phyloP scores from a whole-genome alignment of 2,888 invertebrate species.

The Agonopterix subpropinquella region DNA sequence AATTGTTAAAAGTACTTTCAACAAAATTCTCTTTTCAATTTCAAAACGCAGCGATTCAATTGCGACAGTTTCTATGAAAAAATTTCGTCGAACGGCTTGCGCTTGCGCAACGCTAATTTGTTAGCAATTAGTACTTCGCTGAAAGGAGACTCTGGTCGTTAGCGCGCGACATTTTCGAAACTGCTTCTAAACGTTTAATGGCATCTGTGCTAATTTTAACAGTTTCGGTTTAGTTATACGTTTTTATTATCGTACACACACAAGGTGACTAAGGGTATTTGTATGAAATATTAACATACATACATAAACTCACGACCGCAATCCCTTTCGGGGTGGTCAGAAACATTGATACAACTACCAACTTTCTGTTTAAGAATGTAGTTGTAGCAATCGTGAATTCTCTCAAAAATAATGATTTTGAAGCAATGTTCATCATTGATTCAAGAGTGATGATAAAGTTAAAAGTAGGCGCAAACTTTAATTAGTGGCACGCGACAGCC shows the following conservation, averaged over 20 bases:
- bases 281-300: too few species aligned
- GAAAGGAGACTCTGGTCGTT: slow-evolving; percentile 33
- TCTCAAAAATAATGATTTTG: too few species aligned
- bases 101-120: slow-evolving; percentile 34
- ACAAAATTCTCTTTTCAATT: too few species aligned
- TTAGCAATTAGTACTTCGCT: slow-evolving; percentile 37
- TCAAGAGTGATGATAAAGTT: not conserved
- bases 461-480: not conserved
- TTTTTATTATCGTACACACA: too few species aligned
- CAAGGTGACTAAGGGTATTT: too few species aligned
- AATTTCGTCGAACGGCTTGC: slow-evolving; percentile 10
- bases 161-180: slow-evolving; percentile 26
- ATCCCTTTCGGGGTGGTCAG: too few species aligned
- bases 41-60: slow-evolving; percentile 3
- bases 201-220: not conserved
- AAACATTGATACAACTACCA: too few species aligned
- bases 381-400: too few species aligned
- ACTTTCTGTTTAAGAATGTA: too few species aligned
- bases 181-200: not conserved
- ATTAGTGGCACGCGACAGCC: slow-evolving; percentile 5
- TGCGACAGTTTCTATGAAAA: slow-evolving; percentile 16
- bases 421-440: too few species aligned
- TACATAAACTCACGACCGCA: too few species aligned
- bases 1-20: too few species aligned
- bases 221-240: not conserved